These are phyloP conservation scores for Protosalanx chinensis DNA, from an alignment of 2,797 vertebrate genomes.

Conservation along the genomic window DNA sequence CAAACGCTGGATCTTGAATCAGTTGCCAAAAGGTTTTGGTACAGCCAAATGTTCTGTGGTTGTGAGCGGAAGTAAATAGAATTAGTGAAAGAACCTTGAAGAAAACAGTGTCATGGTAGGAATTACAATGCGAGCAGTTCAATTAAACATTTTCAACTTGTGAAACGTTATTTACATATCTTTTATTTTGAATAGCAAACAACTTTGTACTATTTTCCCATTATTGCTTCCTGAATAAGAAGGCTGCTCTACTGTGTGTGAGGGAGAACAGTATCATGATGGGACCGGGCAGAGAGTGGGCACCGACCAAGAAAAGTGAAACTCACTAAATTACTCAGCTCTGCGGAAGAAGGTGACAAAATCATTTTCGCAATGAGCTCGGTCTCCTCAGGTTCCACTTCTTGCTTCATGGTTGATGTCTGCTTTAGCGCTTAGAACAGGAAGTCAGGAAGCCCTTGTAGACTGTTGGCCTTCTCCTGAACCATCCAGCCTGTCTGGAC, in stretches of 20 bases:
- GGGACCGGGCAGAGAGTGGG: not conserved
- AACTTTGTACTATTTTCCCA: not conserved
- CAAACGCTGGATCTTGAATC: not conserved
- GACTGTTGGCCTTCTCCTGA: not conserved
- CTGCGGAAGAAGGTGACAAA: constrained; percentile 24
- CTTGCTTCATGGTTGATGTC: constrained; percentile 7
- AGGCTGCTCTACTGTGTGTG: not conserved
- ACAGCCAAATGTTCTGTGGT: not conserved
- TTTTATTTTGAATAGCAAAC: not conserved
- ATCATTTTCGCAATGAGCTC: constrained; percentile 11
- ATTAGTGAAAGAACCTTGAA: too few species aligned
- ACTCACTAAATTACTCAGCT: constrained; percentile 18
- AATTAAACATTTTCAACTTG: too few species aligned
- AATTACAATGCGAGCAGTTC: too few species aligned
- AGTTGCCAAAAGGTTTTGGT: not conserved
- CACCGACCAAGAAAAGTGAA: constrained; percentile 13
- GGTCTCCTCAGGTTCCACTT: constrained; percentile 20
- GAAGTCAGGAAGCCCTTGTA: not conserved
- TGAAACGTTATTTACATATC: too few species aligned
- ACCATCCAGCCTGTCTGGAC: not conserved
- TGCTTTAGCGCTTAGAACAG: constrained; percentile 26
- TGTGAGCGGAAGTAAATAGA: not conserved
- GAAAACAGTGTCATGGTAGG: too few species aligned
- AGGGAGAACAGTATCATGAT: constrained; percentile 13
- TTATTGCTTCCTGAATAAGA: not conserved